Base-by-base conservation (phyloP, 1,140 invertebrate genomes). In the Caerostris extrusa region DNA sequence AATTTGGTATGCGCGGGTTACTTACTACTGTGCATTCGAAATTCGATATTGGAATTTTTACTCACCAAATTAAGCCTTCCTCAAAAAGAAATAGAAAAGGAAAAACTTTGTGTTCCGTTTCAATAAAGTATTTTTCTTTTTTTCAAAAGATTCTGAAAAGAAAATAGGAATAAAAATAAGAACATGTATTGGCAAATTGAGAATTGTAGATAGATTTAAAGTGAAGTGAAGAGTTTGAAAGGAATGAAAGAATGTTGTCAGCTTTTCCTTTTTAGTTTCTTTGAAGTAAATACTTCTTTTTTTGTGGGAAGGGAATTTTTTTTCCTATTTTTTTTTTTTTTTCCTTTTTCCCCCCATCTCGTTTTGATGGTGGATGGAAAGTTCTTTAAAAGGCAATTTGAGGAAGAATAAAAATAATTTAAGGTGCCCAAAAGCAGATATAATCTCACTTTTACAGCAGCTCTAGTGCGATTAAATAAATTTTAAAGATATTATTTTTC, bases 21-120 rank as follows among this genome's bases (percentile, higher is more conserved):
- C 71, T 77, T 77, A 77, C 3, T 7, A 50, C 71, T 77, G 12
- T 12, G 34, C 71, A 77, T 77, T 34, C 71, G 53, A 12, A 77
- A 77, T 77, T 34, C 71, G 71, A 77, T 77, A 77, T 77, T 77
- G 71, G 71, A 77, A 77, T 77, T 77, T 77, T 77, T 77, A 77
- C 71, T 77, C 12, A 77, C 34, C 34, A 77, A 77, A 77, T 77
- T 77, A 77, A 77, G 10, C 10, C 14, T 12, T 14, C 34, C 6
- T 34, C 50, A 50, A 77, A 14, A 67, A n/a, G n/a, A 67, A n/a
- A 67, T 17, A 77, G 53, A 50, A 10, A 7, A 50, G 3, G 10
- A 71, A 12, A 77, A 53, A 14, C 50, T 77, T 77, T 77, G 3
- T 50, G 3, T 77, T 77, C 8, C 3, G 3, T 77, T 77, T 50